phyloP scores from a whole-genome alignment of 2,888 invertebrate genomes.

The Caenorhabditis japonica region DNA sequence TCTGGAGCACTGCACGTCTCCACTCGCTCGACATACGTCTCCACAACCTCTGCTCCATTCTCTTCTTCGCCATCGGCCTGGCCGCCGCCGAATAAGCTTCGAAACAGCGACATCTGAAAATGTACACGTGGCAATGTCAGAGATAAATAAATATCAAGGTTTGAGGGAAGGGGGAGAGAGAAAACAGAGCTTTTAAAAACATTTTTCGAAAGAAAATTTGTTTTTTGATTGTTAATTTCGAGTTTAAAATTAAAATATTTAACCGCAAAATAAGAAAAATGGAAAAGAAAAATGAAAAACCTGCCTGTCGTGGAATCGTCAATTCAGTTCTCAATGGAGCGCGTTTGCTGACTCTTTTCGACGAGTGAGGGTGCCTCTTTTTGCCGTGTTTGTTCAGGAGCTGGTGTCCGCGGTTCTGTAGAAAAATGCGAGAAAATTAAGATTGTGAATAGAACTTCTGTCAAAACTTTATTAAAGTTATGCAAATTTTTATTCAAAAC shows the following conservation, averaged over 20 bases:
- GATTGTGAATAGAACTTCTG: not conserved
- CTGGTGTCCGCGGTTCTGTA: slow-evolving; percentile 21
- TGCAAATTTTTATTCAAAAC: not conserved
- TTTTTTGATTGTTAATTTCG: not conserved
- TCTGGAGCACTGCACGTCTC: slow-evolving; percentile 92
- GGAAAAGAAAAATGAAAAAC: slow-evolving; percentile 17
- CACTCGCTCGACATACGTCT: slow-evolving; percentile 91
- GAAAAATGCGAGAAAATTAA: not conserved
- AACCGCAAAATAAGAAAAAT: not conserved
- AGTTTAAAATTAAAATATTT: not conserved
- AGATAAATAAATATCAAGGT: too few species aligned
- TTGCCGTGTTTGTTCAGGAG: slow-evolving; percentile 12
- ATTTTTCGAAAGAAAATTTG: too few species aligned
- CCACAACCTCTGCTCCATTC: slow-evolving; percentile 81
- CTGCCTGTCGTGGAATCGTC: slow-evolving; percentile 43
- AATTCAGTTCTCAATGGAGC: slow-evolving; percentile 44
- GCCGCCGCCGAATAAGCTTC: slow-evolving; percentile 72
- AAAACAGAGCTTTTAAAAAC: too few species aligned
- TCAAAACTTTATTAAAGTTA: not conserved
- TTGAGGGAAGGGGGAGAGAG: too few species aligned
- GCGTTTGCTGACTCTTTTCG: slow-evolving; percentile 28
- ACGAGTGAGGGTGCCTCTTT: not conserved
- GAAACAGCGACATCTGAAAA: slow-evolving; percentile 71
- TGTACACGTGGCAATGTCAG: slow-evolving; percentile 19
- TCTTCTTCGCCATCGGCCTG: slow-evolving; percentile 62